Evolutionary conservation across 2,797 vertebrate species (phyloP).

Genomic region (Eulemur albifrons): DNA sequence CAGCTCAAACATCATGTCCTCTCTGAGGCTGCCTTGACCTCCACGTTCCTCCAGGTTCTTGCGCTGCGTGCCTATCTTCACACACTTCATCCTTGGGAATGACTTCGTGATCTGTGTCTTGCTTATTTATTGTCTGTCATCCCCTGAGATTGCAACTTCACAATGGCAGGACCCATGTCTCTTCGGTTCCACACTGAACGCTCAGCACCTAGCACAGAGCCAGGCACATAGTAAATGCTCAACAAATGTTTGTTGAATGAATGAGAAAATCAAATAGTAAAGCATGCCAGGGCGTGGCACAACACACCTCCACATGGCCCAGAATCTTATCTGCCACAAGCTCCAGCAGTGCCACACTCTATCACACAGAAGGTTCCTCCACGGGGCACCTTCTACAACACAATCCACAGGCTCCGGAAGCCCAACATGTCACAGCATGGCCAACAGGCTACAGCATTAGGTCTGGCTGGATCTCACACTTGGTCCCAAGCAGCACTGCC

Average conservation of each 20-base stretch:
- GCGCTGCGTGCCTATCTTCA: rapidly evolving
- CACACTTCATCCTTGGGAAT: not conserved
- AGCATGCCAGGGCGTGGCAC: rapidly evolving
- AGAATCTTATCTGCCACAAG: not conserved
- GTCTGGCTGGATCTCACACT: not conserved
- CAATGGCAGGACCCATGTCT: not conserved
- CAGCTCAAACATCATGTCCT: not conserved
- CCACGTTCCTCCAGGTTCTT: not conserved
- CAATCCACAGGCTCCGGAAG: not conserved
- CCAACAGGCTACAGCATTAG: rapidly evolving
- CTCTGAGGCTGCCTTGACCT: not conserved
- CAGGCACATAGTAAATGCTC: not conserved
- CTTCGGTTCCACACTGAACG: not conserved
- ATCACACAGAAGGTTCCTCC: not conserved
- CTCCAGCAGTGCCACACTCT: not conserved
- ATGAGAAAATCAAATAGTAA: not conserved
- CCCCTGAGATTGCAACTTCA: not conserved
- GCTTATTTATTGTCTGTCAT: not conserved
- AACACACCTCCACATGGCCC: not conserved
- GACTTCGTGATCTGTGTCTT: not conserved
- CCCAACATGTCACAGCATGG: not conserved
- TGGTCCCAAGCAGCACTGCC: not conserved
- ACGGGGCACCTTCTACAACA: not conserved
- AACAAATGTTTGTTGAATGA: not conserved
- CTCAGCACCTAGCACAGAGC: not conserved